These are phyloP conservation scores for Hydrozoanthus tunicans DNA, from an alignment of 64 coral and sea anemone species.

Conservation along the genomic window DNA sequence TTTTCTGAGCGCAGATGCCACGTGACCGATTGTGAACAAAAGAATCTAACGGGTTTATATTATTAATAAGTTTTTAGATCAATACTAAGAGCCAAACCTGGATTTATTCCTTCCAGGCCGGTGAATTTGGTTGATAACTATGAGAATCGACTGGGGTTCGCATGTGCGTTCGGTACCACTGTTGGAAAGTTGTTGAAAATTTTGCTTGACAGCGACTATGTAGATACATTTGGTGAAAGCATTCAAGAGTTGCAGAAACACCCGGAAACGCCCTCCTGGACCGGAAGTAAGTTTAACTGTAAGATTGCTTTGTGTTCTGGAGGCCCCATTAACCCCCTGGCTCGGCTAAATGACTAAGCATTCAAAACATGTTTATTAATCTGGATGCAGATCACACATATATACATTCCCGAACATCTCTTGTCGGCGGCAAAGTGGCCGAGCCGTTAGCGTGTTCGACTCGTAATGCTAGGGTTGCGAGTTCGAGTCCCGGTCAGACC, in stretches of 20 bases:
- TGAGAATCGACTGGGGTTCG: conserved; percentile 44
- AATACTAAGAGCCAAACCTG: neutral
- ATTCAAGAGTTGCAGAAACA: neutral
- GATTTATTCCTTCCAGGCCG: conserved; percentile 9
- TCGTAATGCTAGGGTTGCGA: no score
- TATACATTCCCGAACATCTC: no score
- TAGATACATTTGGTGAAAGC: neutral
- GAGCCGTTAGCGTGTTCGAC: no score
- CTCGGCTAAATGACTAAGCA: no score
- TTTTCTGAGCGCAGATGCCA: no score
- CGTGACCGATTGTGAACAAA: no score
- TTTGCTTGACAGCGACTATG: neutral
- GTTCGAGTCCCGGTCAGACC: no score
- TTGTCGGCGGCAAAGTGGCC: no score
- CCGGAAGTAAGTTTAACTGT: neutral
- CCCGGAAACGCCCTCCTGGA: neutral
- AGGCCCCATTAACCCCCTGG: neutral
- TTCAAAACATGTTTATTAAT: no score
- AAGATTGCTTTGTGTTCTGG: neutral
- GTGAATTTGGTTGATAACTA: conserved; percentile 64
- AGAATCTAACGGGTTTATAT: no score
- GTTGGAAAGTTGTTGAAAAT: conserved; percentile 23
- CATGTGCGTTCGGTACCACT: conserved; percentile 57
- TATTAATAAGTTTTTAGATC: neutral
- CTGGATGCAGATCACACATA: no score